Base-by-base conservation (phyloP, 1,140 invertebrate genomes). In the Aphidius ervi region DNA sequence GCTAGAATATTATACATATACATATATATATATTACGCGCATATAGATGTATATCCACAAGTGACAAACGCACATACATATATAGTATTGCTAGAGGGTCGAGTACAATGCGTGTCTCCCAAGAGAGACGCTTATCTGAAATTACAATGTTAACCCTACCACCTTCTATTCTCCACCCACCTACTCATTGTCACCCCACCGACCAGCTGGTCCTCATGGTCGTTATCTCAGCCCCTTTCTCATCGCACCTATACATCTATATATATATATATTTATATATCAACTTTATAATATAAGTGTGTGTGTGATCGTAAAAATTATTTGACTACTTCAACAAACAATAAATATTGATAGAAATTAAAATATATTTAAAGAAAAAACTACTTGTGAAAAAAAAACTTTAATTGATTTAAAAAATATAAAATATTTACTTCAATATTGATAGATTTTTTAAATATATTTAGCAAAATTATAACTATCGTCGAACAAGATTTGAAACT, bases 31-130 rank as follows among this genome's bases (percentile, higher is more conserved):
- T 16, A 42, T 45, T 37, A 55, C 37, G 53, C 37, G 53, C 52
- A 57, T 62, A 52, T 47, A 37, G 7, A 46, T 5, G 16, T 43
- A 39, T 59, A 47, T 37, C 47, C 47, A 20, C 39, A 48, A 48
- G 46, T 62, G 56, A 56, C 57, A 46, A 56, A 41, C 46, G 57
- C 43, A 54, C 52, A n/a, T 56, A 54, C 31, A 60, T 53, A 58
- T 23, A 45, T 10, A 40, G 6, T 9, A 48, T 49, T 5, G 23
- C 46, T 52, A 56, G 52, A 62, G 61, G 61, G 61, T 65, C 57
- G 54, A 46, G 52, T 6, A 75, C 76, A 75, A 78, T 79, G 75
- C 75, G 74, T 74, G 74, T 78, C 73, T 76, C 75, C 74, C 70
- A 23, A 43, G 70, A 71, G 76, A 77, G 73, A 77, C 70, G 73